Evolutionary conservation across 2,113 vertebrate species (phyloP).

Genomic region (Callipepla californica): DNA sequence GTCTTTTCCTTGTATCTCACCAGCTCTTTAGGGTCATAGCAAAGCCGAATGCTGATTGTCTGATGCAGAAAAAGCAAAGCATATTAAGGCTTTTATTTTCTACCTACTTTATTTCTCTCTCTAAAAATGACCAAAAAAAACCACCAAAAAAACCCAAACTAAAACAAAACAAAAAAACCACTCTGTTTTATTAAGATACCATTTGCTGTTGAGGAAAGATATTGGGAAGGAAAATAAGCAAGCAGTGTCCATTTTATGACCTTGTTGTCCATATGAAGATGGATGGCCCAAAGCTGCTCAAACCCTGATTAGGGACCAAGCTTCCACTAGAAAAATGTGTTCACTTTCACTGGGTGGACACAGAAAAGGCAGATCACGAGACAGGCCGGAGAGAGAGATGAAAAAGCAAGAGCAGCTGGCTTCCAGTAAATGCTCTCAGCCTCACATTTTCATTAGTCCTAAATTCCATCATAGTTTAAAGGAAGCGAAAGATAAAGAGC

Average conservation of each 20-base stretch:
- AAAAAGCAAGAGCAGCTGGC: slow-evolving; percentile 28
- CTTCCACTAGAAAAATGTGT: neutral
- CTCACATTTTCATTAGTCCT: slow-evolving; percentile 68
- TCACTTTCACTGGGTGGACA: neutral
- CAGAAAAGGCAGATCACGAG: neutral
- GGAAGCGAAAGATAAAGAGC: slow-evolving; percentile 57
- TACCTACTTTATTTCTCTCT: neutral
- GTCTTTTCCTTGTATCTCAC: neutral
- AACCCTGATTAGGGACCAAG: neutral
- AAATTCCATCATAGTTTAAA: slow-evolving; percentile 66
- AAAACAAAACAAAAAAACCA: neutral
- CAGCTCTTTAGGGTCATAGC: neutral
- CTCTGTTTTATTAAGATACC: slow-evolving; percentile 35
- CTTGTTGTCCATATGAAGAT: slow-evolving; percentile 17
- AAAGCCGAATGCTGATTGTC: neutral
- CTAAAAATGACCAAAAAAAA: neutral
- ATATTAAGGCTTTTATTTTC: neutral
- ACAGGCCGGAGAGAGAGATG: slow-evolving; percentile 18
- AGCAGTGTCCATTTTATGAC: slow-evolving; percentile 1
- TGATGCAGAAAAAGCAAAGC: neutral
- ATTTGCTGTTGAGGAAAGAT: neutral
- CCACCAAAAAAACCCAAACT: neutral
- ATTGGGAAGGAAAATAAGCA: neutral
- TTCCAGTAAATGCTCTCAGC: slow-evolving; percentile 57
- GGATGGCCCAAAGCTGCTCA: slow-evolving; percentile 29